phyloP scores from a whole-genome alignment of 2,113 vertebrate genomes.

The Penelope pileata region DNA sequence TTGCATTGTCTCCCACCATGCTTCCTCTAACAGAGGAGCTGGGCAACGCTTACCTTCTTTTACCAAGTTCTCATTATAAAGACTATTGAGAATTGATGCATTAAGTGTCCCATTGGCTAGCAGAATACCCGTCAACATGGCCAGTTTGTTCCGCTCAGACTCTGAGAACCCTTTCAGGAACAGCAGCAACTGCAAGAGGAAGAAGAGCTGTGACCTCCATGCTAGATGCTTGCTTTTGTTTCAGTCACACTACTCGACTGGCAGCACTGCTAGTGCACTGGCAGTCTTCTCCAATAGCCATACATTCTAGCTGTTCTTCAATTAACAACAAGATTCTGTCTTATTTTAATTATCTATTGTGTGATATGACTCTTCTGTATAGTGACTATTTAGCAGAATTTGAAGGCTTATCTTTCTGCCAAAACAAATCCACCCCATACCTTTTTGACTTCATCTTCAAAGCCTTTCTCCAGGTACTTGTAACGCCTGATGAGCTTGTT shows the following conservation, averaged over 20 bases:
- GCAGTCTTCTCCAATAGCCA: neutral
- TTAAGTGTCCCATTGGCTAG: slow-evolving; percentile 96
- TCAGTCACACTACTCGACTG: neutral
- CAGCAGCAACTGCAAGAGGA: slow-evolving; percentile 88
- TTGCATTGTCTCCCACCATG: neutral
- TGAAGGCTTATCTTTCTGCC: neutral
- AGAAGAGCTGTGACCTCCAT: neutral
- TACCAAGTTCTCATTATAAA: slow-evolving; percentile 97
- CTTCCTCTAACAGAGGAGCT: neutral
- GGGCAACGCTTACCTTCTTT: slow-evolving; percentile 87
- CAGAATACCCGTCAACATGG: slow-evolving; percentile 97
- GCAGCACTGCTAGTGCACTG: neutral
- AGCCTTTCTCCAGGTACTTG: slow-evolving; percentile 99
- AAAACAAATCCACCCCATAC: slow-evolving; percentile 67
- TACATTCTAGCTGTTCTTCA: neutral
- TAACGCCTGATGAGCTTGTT: slow-evolving; percentile 99
- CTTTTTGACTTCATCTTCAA: slow-evolving; percentile 99
- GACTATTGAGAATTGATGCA: slow-evolving; percentile 95
- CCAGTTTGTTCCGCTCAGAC: slow-evolving; percentile 98
- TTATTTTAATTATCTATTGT: neutral
- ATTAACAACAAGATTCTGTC: neutral
- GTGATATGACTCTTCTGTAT: neutral
- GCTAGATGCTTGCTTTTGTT: neutral
- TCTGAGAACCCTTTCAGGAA: slow-evolving; percentile 98
- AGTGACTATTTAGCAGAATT: neutral